phyloP scores from a whole-genome alignment of 2,797 vertebrate species.

The Gadopsis marmoratus region DNA sequence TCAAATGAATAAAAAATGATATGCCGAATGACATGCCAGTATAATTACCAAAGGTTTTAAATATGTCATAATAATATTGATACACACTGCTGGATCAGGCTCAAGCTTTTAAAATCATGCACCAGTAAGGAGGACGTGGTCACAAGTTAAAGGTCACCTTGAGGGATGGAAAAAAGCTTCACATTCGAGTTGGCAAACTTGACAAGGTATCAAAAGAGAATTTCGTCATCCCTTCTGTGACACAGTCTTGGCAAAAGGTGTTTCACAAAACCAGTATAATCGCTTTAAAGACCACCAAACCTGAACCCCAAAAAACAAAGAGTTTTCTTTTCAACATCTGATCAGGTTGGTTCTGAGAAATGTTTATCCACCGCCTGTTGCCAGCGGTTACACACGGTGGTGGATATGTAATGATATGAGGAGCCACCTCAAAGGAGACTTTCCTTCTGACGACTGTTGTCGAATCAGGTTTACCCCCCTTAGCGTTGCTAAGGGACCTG shows the following conservation, averaged over 20 bases:
- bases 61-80: not conserved
- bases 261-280: not conserved
- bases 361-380: constrained; percentile 20
- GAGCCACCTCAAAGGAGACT: constrained; percentile 37
- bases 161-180: not conserved
- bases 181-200: not conserved
- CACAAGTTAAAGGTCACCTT: constrained; percentile 51
- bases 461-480: too few relatives aligned
- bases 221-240: constrained; percentile 9
- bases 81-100: not conserved
- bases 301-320: not conserved
- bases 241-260: not conserved
- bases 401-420: constrained; percentile 39
- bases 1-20: not conserved
- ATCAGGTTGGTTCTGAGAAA: not conserved
- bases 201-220: not conserved
- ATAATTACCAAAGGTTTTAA: too few relatives aligned
- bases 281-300: not conserved
- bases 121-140: not conserved
- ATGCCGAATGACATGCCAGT: not conserved
- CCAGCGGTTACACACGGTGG: constrained; percentile 28
- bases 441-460: constrained; percentile 36
- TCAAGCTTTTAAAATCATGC: not conserved
- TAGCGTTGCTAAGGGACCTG: too few relatives aligned
- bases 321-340: not conserved